A percentile compares a stretch with the other conserved stretches of the same genome.
These are phyloP conservation scores for Tyrannus savana DNA, from an alignment of 2,113 vertebrate genomes.

Conservation along the genomic window DNA sequence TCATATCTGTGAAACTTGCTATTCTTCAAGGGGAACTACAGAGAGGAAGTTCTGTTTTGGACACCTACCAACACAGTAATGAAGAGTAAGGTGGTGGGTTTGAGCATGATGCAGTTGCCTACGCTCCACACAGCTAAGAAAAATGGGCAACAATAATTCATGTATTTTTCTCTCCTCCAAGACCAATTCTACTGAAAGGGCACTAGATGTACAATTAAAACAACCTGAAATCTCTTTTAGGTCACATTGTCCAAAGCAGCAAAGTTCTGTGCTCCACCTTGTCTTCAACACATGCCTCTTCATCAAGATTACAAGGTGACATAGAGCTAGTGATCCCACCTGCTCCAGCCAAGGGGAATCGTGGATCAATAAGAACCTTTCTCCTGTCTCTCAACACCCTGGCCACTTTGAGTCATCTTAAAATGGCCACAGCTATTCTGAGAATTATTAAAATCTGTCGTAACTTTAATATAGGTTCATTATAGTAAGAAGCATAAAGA, in stretches of 20 bases:
- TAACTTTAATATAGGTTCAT: neutral
- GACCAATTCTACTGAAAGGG: neutral
- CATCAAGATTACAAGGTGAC: neutral
- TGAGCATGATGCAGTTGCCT: neutral
- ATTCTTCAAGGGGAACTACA: neutral
- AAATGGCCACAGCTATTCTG: neutral
- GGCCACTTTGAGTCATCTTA: neutral
- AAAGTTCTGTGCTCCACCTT: neutral
- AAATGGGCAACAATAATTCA: neutral
- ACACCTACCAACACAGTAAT: neutral
- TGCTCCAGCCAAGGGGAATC: neutral
- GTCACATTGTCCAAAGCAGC: neutral
- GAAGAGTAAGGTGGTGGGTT: neutral
- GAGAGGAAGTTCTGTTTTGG: neutral
- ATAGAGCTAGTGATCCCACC: neutral
- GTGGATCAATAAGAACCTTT: neutral
- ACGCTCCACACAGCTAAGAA: neutral
- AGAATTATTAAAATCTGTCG: neutral
- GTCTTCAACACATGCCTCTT: neutral
- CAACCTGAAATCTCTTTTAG: neutral
- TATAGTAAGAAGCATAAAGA: neutral
- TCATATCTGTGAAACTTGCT: constrained; percentile 13
- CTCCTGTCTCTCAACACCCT: neutral
- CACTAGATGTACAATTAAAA: neutral
- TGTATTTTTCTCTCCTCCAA: neutral